Base-by-base conservation (phyloP, 2,888 invertebrate genomes). In the Harpalus rufipes region DNA sequence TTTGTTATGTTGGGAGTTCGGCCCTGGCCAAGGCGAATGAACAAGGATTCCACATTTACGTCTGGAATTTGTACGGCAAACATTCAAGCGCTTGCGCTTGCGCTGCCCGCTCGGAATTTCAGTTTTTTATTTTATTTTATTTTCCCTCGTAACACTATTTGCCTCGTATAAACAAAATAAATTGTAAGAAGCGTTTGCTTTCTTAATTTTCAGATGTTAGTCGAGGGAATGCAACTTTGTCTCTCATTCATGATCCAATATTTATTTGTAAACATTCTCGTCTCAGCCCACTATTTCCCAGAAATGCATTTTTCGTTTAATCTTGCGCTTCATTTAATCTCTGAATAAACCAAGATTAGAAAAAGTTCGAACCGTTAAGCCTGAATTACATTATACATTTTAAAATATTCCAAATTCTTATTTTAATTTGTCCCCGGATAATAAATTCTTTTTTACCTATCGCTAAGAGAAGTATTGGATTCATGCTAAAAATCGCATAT, bases 131-230 rank as follows among this genome's bases (percentile, higher is more conserved):
- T 81, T 81, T 81, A 63, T 63, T 81, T 81, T 81, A 63, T 63
- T 81, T 65, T 81, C 61, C 65, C 65, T 63, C 16, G 81, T 63
- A 51, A 41, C 44, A 81, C 63, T 81, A 81, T 81, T 81, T 81
- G 81, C 44, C 44, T 65, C 44, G 25, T 63, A 65, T 81, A 81
- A 81, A 81, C 81, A 81, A 81, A 81, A 63, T 81, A 65, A 61
- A 81, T 81, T 81, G 61, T 81, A 81, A 81, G 81, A 65, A 81
- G 81, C 81, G 81, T 81, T 81, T 81, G 81, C 81, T 61, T 81
- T 81, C 81, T 61, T 81, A 81, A 81, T 81, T 81, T 81, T 81
- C 63, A 81, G 65, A 81, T 81, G 81, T 81, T 81, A 44, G 76
- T 76, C 76, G 16, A 44, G 21, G 44, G 72, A 74, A 74, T 78